Conservation (phyloP, 2,888 invertebrate species). For the Tortricodes alternella region DNA sequence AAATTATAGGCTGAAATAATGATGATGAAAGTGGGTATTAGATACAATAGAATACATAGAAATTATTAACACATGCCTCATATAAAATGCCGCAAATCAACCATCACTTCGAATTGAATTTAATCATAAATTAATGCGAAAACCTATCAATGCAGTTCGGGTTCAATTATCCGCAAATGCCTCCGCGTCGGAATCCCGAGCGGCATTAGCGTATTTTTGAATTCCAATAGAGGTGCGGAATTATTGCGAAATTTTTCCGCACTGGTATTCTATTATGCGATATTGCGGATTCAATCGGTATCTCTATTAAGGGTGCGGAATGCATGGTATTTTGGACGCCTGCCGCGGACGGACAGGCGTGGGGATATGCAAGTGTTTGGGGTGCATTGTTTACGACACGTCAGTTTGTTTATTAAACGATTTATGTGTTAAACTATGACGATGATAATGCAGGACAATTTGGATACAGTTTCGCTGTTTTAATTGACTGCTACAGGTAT, state of each 20-base stretch:
- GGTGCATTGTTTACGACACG: background rate
- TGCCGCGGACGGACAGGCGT: background rate
- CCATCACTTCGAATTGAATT: slow-evolving; percentile 36
- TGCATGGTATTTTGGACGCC: background rate
- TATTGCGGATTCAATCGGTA: slow-evolving; percentile 18
- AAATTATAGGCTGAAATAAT: too few relatives aligned
- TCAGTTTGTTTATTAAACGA: background rate
- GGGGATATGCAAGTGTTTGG: background rate
- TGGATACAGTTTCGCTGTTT: too few relatives aligned
- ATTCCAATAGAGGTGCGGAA: slow-evolving; percentile 62
- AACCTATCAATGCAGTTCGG: slow-evolving; percentile 31
- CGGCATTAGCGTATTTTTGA: slow-evolving; percentile 55
- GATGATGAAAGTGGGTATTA: too few relatives aligned
- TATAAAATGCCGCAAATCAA: too few relatives aligned
- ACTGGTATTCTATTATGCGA: slow-evolving; percentile 71
- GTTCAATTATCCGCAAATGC: slow-evolving; percentile 40
- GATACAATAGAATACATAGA: too few relatives aligned
- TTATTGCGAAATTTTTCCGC: slow-evolving; percentile 71
- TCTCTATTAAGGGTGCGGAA: slow-evolving; percentile 22
- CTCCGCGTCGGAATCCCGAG: slow-evolving; percentile 37
- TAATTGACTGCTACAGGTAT: too few relatives aligned
- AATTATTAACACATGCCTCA: too few relatives aligned
- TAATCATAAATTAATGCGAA: slow-evolving; percentile 31
- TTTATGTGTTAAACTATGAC: background rate
- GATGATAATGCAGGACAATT: too few relatives aligned